Percentiles rank a stretch among this genome's conserved stretches.
phyloP scores from a whole-genome alignment of 2,888 invertebrate species.

The Pecten maximus region DNA sequence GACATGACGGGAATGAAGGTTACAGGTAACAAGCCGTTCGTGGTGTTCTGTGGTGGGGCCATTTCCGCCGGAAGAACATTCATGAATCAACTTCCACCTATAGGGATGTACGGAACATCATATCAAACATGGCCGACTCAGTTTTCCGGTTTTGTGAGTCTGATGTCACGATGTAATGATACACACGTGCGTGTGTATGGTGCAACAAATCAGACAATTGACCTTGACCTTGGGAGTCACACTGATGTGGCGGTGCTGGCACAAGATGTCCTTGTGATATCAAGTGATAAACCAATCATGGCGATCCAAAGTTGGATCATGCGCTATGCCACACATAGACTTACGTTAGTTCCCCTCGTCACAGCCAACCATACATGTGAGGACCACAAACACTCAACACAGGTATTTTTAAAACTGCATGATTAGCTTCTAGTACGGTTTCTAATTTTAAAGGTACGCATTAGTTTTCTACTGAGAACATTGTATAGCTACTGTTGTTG shows the following conservation, averaged over 20 bases:
- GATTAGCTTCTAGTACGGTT: too few relatives aligned
- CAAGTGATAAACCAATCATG: constrained; percentile 29
- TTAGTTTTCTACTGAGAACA: too few relatives aligned
- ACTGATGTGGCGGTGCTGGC: background rate
- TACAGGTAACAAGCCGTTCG: background rate
- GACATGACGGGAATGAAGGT: background rate
- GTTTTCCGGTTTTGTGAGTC: background rate
- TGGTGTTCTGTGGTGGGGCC: background rate
- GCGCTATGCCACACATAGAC: background rate
- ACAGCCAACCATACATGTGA: background rate
- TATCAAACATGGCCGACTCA: background rate
- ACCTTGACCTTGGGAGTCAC: background rate
- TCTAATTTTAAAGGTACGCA: too few relatives aligned
- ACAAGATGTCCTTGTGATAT: background rate
- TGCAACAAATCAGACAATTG: background rate
- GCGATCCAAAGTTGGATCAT: constrained; percentile 2
- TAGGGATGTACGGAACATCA: constrained; percentile 3
- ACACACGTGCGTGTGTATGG: background rate
- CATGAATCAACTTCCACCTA: background rate
- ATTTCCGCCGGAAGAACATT: background rate
- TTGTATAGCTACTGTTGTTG: too few relatives aligned
- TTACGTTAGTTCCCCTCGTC: background rate
- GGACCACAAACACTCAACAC: background rate
- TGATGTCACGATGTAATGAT: background rate
- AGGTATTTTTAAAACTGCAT: too few relatives aligned